These are phyloP conservation scores for Druon quercuslanigerum DNA, from an alignment of 1,140 invertebrate species.

Conservation along the genomic window DNA sequence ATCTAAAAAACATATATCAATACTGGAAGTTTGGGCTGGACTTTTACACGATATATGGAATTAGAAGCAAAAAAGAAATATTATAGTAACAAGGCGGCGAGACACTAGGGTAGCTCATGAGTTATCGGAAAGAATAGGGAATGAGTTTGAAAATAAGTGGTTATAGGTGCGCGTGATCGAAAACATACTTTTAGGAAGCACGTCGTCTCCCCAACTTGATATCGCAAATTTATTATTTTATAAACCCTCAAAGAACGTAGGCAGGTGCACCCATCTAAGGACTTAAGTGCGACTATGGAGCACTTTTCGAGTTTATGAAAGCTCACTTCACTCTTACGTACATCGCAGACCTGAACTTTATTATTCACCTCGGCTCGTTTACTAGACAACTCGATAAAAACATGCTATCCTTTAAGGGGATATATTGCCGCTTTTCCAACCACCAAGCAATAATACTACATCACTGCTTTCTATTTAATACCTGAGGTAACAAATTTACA, in stretches of 20 bases:
- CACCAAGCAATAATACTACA: too few relatives aligned
- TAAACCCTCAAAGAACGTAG: conserved; percentile 46
- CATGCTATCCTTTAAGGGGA: too few relatives aligned
- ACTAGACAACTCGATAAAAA: conserved; percentile 21
- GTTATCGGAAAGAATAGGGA: conserved; percentile 46
- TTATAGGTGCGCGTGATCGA: conserved; percentile 33
- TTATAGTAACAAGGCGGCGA: background rate
- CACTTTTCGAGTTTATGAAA: conserved; percentile 42
- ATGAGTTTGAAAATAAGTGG: conserved; percentile 58
- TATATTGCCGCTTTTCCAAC: too few relatives aligned
- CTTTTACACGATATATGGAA: conserved; percentile 21
- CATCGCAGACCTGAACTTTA: conserved; percentile 20
- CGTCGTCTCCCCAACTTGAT: conserved; percentile 9
- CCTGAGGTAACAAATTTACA: too few relatives aligned
- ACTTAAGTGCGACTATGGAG: conserved; percentile 50
- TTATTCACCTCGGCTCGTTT: conserved; percentile 24
- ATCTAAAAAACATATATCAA: conserved; percentile 44
- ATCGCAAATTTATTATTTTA: conserved; percentile 45
- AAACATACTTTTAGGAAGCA: conserved; percentile 21
- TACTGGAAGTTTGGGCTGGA: conserved; percentile 38
- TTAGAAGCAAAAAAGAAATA: conserved; percentile 35
- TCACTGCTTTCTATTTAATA: too few relatives aligned
- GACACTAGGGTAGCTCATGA: conserved; percentile 16
- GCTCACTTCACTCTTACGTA: conserved; percentile 24
- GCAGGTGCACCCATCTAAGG: conserved; percentile 45